Evolutionary conservation across 2,113 vertebrate genomes (phyloP).

Genomic region (Phrynosoma platyrhinos): DNA sequence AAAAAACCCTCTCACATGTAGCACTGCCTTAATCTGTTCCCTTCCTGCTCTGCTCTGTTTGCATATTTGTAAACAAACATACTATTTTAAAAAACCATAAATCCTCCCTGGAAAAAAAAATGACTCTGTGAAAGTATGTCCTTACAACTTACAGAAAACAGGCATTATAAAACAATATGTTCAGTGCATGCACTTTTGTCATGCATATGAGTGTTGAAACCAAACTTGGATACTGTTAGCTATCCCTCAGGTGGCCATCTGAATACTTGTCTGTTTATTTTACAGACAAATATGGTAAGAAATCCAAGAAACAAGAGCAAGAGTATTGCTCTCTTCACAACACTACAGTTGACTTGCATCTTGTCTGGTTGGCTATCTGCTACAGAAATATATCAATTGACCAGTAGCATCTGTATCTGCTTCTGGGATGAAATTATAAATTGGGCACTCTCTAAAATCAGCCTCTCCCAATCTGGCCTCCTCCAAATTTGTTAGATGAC

Average conservation of each 20-base stretch:
- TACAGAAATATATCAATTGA: no score
- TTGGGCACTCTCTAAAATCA: constrained; percentile 21
- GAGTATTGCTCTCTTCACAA: background rate
- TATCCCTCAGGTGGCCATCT: background rate
- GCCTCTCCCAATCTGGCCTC: background rate
- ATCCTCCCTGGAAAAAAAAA: background rate
- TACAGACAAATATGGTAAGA: background rate
- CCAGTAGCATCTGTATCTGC: background rate
- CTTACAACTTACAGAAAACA: background rate
- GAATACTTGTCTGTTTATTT: background rate
- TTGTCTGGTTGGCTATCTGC: background rate
- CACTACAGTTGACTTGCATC: background rate
- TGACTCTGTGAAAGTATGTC: background rate
- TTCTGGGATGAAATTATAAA: constrained; percentile 10
- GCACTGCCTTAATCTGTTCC: no score
- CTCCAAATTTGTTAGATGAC: background rate
- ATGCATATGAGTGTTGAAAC: constrained; percentile 14
- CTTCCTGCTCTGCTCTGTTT: background rate
- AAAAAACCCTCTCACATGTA: no score
- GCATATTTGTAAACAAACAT: background rate
- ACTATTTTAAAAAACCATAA: background rate
- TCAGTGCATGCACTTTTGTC: constrained; percentile 4
- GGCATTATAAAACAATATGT: background rate
- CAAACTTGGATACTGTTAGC: background rate
- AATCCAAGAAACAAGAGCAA: background rate